Evolutionary conservation across 1,140 invertebrate species (phyloP).

Genomic region (Maniola jurtina): DNA sequence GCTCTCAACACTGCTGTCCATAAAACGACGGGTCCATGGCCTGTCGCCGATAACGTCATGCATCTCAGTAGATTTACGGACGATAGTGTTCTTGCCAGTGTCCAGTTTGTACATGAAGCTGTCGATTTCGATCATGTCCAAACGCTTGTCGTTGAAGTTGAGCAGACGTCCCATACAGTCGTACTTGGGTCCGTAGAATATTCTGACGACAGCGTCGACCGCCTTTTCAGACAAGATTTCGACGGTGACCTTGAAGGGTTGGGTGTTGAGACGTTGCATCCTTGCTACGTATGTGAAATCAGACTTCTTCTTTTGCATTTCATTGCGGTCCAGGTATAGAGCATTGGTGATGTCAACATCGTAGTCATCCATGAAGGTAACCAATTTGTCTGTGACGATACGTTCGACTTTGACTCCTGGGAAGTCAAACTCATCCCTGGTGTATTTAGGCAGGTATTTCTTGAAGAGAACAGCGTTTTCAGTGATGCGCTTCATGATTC

Average conservation of each 20-base stretch:
- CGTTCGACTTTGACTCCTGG: slow-evolving; percentile 82
- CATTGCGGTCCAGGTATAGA: slow-evolving; percentile 64
- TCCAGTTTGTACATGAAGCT: slow-evolving; percentile 82
- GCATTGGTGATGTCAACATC: slow-evolving; percentile 84
- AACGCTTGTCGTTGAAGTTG: slow-evolving; percentile 79
- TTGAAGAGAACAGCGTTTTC: slow-evolving; percentile 76
- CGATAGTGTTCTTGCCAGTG: slow-evolving; percentile 82
- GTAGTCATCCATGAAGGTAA: slow-evolving; percentile 86
- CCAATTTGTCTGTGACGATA: slow-evolving; percentile 81
- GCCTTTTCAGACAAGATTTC: slow-evolving; percentile 79
- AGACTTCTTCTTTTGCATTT: slow-evolving; percentile 69
- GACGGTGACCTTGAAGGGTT: slow-evolving; percentile 80
- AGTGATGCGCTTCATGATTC: slow-evolving; percentile 79
- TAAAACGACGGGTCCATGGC: slow-evolving; percentile 52
- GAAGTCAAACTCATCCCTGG: slow-evolving; percentile 80
- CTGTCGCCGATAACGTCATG: slow-evolving; percentile 60
- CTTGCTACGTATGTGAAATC: slow-evolving; percentile 66
- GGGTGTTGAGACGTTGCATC: slow-evolving; percentile 78
- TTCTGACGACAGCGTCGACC: slow-evolving; percentile 77
- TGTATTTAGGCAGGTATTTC: slow-evolving; percentile 80
- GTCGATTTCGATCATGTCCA: slow-evolving; percentile 83
- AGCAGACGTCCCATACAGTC: slow-evolving; percentile 77
- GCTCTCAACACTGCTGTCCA: slow-evolving; percentile 67
- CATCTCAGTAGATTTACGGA: slow-evolving; percentile 66
- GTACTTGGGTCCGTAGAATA: slow-evolving; percentile 81